Evolutionary conservation across 2,888 invertebrate species (phyloP).

Genomic region (Clusia tigrina): DNA sequence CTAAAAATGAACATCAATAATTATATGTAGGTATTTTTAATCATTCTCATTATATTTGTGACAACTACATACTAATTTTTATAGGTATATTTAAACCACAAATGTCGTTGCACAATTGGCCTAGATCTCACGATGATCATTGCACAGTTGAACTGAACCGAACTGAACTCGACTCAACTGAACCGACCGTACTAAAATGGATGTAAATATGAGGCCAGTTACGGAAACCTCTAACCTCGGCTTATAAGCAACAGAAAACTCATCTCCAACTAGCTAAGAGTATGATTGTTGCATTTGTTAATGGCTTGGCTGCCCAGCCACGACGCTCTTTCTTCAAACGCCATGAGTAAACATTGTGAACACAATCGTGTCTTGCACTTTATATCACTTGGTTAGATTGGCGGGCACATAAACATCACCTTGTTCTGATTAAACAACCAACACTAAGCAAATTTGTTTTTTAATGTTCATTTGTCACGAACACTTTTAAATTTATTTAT

Average conservation of each 20-base stretch:
- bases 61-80: conserved; percentile 17
- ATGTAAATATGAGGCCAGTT: conserved; percentile 26
- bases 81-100: conserved; percentile 17
- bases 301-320: not conserved
- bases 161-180: conserved; percentile 22
- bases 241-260: not conserved
- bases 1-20: too few relatives aligned
- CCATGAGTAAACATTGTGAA: not conserved
- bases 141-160: conserved; percentile 24
- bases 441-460: conserved; percentile 15
- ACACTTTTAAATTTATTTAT: conserved; percentile 22
- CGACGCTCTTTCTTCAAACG: not conserved
- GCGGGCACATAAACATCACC: conserved; percentile 21
- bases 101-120: conserved; percentile 35
- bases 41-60: too few relatives aligned
- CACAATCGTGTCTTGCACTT: not conserved
- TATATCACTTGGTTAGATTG: not conserved
- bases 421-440: conserved; percentile 28
- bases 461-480: conserved; percentile 27
- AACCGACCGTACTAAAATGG: conserved; percentile 6
- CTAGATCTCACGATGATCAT: conserved; percentile 48
- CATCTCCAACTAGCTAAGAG: not conserved
- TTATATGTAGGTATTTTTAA: too few relatives aligned
- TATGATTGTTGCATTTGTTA: not conserved
- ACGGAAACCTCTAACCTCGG: conserved; percentile 33